Conservation (phyloP, 2,888 invertebrate genomes). For the Ceratothoa steindachneri region DNA sequence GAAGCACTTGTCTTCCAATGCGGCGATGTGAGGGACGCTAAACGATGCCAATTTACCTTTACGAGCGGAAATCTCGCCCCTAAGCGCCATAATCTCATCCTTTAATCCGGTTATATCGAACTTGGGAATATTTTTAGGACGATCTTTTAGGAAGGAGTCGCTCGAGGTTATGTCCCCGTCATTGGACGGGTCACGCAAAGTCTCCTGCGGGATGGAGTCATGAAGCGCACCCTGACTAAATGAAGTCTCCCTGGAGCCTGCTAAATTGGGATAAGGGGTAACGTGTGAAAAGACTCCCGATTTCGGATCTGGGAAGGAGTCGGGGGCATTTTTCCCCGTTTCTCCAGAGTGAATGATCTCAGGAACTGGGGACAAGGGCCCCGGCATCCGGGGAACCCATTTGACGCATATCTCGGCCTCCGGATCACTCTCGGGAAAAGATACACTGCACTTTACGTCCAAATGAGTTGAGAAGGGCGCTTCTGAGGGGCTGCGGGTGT, state of each 20-base stretch:
- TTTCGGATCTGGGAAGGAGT: neutral
- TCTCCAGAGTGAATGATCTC: neutral
- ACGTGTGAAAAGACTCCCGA: neutral
- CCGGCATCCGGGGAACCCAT: neutral
- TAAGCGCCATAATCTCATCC: slow-evolving; percentile 38
- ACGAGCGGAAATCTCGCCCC: slow-evolving; percentile 31
- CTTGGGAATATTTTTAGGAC: neutral
- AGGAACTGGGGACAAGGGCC: neutral
- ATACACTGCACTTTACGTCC: too few relatives aligned
- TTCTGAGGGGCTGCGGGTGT: neutral
- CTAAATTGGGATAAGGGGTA: neutral
- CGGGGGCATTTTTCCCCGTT: neutral
- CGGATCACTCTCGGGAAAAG: neutral
- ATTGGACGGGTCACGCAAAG: neutral
- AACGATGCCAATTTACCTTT: slow-evolving; percentile 28
- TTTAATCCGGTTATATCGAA: slow-evolving; percentile 38
- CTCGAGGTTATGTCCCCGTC: neutral
- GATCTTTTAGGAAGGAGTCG: neutral
- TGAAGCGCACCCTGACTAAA: neutral
- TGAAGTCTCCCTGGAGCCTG: neutral
- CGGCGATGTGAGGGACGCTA: neutral
- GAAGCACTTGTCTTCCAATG: slow-evolving; percentile 22
- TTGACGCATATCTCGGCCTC: neutral
- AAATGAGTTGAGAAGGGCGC: too few relatives aligned
- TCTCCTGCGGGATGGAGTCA: neutral